Conservation (phyloP, 2,113 vertebrate genomes). For the Chroicocephalus ridibundus region DNA sequence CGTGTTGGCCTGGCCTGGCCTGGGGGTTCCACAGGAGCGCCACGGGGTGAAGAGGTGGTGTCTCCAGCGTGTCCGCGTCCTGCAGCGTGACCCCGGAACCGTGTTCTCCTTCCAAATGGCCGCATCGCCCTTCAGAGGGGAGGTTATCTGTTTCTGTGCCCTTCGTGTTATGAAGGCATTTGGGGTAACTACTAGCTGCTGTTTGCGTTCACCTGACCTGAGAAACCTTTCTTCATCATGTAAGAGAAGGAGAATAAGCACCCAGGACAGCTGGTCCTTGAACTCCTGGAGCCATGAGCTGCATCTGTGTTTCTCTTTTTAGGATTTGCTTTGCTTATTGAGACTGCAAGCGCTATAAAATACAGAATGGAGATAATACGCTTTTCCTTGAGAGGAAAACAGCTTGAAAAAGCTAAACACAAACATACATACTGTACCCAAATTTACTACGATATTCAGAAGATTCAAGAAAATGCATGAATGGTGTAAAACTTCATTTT, state of each 20-base stretch:
- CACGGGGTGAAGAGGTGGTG: neutral
- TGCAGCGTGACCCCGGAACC: neutral
- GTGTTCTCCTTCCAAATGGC: neutral
- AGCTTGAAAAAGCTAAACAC: neutral
- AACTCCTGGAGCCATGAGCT: fast-evolving
- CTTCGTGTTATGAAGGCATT: fast-evolving
- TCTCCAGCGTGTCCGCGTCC: neutral
- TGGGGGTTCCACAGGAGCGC: neutral
- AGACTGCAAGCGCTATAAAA: neutral
- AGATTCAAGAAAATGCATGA: neutral
- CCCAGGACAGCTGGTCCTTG: neutral
- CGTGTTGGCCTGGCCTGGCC: neutral
- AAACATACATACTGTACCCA: neutral
- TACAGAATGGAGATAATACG: neutral
- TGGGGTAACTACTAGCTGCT: neutral
- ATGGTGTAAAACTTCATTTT: fast-evolving
- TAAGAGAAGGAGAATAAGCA: neutral
- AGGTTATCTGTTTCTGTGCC: neutral
- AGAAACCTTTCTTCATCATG: fast-evolving
- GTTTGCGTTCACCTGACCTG: fast-evolving
- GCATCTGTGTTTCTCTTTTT: neutral
- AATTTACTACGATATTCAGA: neutral
- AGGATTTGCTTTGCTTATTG: neutral
- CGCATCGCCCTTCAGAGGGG: neutral
- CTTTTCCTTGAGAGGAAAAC: neutral